A percentile compares a stretch with the other conserved stretches of the same genome.
These are phyloP conservation scores for Thunnus maccoyii DNA, from an alignment of 2,113 vertebrate species.

Conservation along the genomic window DNA sequence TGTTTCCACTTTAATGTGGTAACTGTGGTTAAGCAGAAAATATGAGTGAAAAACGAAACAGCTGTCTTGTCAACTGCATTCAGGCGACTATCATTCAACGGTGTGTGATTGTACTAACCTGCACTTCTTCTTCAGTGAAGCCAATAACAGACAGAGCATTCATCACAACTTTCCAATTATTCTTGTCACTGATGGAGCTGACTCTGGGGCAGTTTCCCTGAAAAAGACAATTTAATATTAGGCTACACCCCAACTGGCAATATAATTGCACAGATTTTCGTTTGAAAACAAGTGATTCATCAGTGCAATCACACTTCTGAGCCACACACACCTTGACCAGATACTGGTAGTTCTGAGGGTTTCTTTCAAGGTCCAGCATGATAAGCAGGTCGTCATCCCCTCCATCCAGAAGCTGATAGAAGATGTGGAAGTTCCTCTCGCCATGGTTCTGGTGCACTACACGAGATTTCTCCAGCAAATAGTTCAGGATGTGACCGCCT, in stretches of 20 bases:
- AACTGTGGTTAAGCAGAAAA: conserved; percentile 7
- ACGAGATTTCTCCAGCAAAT: conserved; percentile 97
- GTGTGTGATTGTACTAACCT: conserved; percentile 84
- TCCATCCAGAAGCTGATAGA: conserved; percentile 97
- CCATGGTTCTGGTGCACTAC: conserved; percentile 98
- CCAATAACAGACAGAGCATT: conserved; percentile 91
- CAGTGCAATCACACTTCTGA: background rate
- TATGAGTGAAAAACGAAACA: conserved; percentile 1
- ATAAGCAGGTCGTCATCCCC: conserved; percentile 90
- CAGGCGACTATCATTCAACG: background rate
- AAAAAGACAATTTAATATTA: conserved; percentile 25
- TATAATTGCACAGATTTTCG: background rate
- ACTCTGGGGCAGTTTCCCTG: conserved; percentile 97
- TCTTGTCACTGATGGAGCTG: conserved; percentile 97
- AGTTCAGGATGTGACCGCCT: conserved; percentile 97
- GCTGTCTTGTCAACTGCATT: background rate
- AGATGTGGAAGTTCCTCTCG: conserved; percentile 98
- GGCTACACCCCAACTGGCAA: background rate
- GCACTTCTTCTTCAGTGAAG: conserved; percentile 91
- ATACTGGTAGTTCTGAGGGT: conserved; percentile 92
- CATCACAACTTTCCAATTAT: conserved; percentile 93
- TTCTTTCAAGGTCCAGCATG: conserved; percentile 91
- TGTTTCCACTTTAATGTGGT: background rate
- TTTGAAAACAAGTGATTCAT: background rate
- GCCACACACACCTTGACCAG: conserved; percentile 90